A percentile compares a stretch with the other conserved stretches of the same genome.
phyloP scores from a whole-genome alignment of 2,113 vertebrate species.

The Pteruthius melanotis region DNA sequence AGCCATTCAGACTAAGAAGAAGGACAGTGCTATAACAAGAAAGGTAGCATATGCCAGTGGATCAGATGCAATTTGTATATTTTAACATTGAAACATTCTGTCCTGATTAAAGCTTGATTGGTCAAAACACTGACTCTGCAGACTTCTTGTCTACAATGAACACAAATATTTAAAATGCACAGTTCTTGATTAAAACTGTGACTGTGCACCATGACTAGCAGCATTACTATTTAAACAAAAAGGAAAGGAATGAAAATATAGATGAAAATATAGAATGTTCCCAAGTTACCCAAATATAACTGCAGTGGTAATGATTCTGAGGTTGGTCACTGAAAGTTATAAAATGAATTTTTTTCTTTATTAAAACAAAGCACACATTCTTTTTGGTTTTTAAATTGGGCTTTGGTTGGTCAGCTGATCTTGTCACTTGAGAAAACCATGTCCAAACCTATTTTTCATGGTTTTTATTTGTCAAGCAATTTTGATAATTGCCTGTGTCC shows the following conservation, averaged over 20 bases:
- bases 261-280: constrained; percentile 27
- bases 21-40: background rate
- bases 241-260: constrained; percentile 21
- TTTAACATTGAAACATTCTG: constrained; percentile 60
- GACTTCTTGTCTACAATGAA: constrained; percentile 58
- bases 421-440: background rate
- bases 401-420: background rate
- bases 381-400: background rate
- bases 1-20: background rate
- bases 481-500: background rate
- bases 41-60: constrained; percentile 15
- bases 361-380: background rate
- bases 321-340: background rate
- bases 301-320: background rate
- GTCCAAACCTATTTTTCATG: background rate
- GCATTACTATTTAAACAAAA: constrained; percentile 35
- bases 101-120: constrained; percentile 67
- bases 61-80: constrained; percentile 56
- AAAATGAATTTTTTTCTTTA: background rate
- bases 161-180: constrained; percentile 64
- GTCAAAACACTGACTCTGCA: constrained; percentile 34
- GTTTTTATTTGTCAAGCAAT: background rate
- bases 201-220: background rate
- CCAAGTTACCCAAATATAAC: background rate
- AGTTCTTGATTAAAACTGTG: constrained; percentile 48